Conservation (phyloP, 2,888 invertebrate species). For the Mechanitis messenoides region DNA sequence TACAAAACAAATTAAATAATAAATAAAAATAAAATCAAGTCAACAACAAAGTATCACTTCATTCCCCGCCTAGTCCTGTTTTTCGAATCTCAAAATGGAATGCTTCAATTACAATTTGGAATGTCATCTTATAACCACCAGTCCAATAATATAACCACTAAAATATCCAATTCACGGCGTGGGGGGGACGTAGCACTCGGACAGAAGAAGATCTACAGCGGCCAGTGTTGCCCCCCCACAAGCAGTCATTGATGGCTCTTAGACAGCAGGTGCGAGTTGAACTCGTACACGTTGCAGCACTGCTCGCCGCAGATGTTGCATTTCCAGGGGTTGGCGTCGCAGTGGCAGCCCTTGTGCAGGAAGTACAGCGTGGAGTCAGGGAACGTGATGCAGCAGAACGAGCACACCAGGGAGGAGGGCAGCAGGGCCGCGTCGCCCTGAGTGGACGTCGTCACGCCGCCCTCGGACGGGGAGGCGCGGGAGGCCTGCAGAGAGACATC, state of each 20-base stretch:
- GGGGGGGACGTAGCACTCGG: slow-evolving; percentile 1
- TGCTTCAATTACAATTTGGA: slow-evolving; percentile 42
- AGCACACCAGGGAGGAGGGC: slow-evolving; percentile 83
- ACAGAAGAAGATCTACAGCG: slow-evolving; percentile 19
- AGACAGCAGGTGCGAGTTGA: slow-evolving; percentile 96
- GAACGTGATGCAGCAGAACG: slow-evolving; percentile 95
- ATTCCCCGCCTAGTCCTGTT: slow-evolving; percentile 62
- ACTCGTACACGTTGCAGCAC: slow-evolving; percentile 96
- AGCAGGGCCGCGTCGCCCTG: slow-evolving; percentile 70
- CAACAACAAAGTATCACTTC: slow-evolving; percentile 54
- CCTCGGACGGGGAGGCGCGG: slow-evolving; percentile 68
- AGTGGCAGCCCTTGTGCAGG: slow-evolving; percentile 98
- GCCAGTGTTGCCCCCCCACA: slow-evolving; percentile 69
- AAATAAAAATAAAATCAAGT: slow-evolving; percentile 54
- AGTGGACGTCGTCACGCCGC: slow-evolving; percentile 84
- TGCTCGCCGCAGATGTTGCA: slow-evolving; percentile 98
- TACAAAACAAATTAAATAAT: slow-evolving; percentile 57
- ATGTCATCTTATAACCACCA: slow-evolving; percentile 39
- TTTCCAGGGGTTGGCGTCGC: slow-evolving; percentile 96
- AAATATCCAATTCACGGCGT: slow-evolving; percentile 51
- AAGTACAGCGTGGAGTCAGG: slow-evolving; percentile 97
- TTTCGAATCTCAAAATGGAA: slow-evolving; percentile 54
- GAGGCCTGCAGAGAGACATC: slow-evolving; percentile 47
- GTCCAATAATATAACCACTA: slow-evolving; percentile 64
- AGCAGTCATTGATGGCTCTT: slow-evolving; percentile 90